Base-by-base conservation (phyloP, 2,797 vertebrate species). In the Channallabes apus region DNA sequence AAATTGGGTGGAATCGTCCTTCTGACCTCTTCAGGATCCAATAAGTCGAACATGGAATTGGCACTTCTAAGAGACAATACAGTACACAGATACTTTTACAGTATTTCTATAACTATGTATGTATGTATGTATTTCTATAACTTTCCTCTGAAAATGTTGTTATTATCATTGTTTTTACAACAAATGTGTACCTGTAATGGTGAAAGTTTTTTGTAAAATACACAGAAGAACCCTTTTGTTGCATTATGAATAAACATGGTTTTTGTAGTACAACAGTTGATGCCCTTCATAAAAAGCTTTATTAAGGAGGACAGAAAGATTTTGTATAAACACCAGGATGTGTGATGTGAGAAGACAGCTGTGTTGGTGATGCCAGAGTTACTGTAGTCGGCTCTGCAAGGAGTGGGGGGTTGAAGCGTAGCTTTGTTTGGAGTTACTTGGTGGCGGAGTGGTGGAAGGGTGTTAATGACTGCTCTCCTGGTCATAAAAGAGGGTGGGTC, bases 401-500 rank as follows among this genome's bases (percentile, higher is more conserved):
- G 89, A 77, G 84, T 82, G 87, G 79, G 87, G 90, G 75, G 90
- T 83, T 90, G 88, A 90, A 68, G 86, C 84, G 73, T 88, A 81
- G 38, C 91, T 91, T 75, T 58, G 90, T 91, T 90, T 90, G 91
- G 86, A 84, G 82, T 88, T 85, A 80, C 77, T 75, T 41, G 58
- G n/a, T 65, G 88, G 88, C 78, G 82, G 89, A 88, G 86, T 89
- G 72, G 58, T 77, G 85, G 82, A 84, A 87, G 84, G 89, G 86
- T 85, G 90, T 90, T 93, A 93, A 92, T 91, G 89, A 90, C 88
- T 87, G 89, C 88, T 86, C 90, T 89, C 88, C 87, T 87, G 78
- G 90, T 90, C 94, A 92, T 93, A 94, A 94, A 93, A 91, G 91
- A 90, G 93, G 95, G 94, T 84, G 94, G 93, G 91, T 89, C 91